These are phyloP conservation scores for Dasypolia templi DNA, from an alignment of 2,888 invertebrate species.

Conservation along the genomic window DNA sequence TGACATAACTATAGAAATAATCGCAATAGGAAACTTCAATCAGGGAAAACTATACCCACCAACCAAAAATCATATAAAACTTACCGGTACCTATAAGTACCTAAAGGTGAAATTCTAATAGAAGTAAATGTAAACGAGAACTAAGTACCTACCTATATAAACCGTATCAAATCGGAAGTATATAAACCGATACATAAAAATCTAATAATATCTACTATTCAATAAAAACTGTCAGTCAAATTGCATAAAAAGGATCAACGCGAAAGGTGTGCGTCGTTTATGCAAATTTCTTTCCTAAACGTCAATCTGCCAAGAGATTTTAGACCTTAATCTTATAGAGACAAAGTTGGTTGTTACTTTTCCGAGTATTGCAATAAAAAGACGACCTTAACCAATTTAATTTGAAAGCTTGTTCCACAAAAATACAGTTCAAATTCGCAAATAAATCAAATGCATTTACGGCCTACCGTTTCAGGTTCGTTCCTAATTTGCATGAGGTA, in stretches of 20 bases:
- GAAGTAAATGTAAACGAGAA: neutral
- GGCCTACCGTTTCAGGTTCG: slow-evolving; percentile 67
- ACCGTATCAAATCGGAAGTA: slow-evolving; percentile 46
- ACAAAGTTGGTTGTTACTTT: slow-evolving; percentile 63
- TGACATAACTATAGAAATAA: neutral
- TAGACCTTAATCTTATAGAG: slow-evolving; percentile 50
- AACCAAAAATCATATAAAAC: neutral
- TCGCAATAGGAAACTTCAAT: neutral
- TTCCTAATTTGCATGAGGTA: slow-evolving; percentile 89
- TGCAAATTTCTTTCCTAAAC: slow-evolving; percentile 84
- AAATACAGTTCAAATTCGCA: slow-evolving; percentile 74
- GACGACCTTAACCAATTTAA: slow-evolving; percentile 75
- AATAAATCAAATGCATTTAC: slow-evolving; percentile 60
- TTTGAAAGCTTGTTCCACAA: slow-evolving; percentile 65
- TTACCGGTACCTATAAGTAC: neutral
- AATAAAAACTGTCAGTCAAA: slow-evolving; percentile 86
- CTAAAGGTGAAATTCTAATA: neutral
- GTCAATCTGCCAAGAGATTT: slow-evolving; percentile 56
- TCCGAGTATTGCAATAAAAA: slow-evolving; percentile 71
- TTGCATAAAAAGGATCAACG: slow-evolving; percentile 86
- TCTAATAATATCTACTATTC: slow-evolving; percentile 72
- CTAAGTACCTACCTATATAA: slow-evolving; percentile 15
- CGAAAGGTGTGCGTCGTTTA: slow-evolving; percentile 87
- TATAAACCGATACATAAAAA: slow-evolving; percentile 53
- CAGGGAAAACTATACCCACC: neutral